phyloP scores from a whole-genome alignment of 1,140 invertebrate genomes.

The Orchestia grillus region DNA sequence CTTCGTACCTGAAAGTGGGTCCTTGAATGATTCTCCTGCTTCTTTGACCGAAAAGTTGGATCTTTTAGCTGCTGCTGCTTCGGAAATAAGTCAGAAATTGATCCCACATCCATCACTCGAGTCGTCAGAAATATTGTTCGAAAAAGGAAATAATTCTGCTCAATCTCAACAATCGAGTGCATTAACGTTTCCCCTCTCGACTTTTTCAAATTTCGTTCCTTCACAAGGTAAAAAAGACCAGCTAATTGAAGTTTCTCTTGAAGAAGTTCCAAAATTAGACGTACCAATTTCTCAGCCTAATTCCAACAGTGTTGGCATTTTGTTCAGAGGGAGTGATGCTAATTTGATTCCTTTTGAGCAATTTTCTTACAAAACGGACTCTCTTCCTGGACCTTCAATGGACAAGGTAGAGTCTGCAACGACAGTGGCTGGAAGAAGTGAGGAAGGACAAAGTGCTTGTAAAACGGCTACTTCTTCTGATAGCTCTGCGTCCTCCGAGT shows the following conservation, averaged over 20 bases:
- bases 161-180: not conserved
- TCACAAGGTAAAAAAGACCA: not conserved
- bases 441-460: not conserved
- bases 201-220: not conserved
- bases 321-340: not conserved
- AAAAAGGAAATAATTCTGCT: not conserved
- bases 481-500: not conserved
- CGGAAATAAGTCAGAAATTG: conserved; percentile 18
- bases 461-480: not conserved
- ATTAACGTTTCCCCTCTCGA: not conserved
- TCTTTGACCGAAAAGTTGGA: not conserved
- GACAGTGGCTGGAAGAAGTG: not conserved
- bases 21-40: not conserved
- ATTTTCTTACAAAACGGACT: not conserved
- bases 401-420: not conserved
- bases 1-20: no score
- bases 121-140: not conserved
- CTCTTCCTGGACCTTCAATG: not conserved
- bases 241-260: not conserved
- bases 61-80: conserved; percentile 16
- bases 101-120: not conserved
- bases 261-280: conserved; percentile 2
- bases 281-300: not conserved
- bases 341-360: not conserved
- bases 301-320: not conserved